These are phyloP conservation scores for Antrozous pallidus DNA, from an alignment of 2,797 vertebrate species.

Conservation along the genomic window DNA sequence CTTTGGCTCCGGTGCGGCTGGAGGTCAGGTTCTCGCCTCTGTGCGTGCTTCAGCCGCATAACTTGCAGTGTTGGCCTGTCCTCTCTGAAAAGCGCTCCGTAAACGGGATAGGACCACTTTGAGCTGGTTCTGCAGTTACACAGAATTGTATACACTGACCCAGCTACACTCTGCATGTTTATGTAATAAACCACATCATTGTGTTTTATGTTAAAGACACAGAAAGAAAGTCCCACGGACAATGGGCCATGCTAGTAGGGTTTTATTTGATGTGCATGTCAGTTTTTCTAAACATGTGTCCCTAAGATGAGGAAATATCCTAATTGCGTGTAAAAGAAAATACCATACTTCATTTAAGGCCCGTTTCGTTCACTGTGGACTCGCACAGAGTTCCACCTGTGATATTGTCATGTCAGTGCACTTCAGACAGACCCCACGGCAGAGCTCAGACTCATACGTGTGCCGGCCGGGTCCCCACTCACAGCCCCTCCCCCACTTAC, in stretches of 20 bases:
- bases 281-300: not conserved
- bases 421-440: not conserved
- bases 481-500: not conserved
- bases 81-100: not conserved
- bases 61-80: not conserved
- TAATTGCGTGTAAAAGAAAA: not conserved
- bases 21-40: not conserved
- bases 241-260: not conserved
- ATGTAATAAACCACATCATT: not conserved
- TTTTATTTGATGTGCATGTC: not conserved
- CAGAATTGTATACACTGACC: not conserved
- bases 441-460: not conserved
- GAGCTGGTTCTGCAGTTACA: not conserved
- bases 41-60: not conserved
- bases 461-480: rapidly evolving
- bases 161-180: not conserved
- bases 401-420: not conserved
- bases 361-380: not conserved
- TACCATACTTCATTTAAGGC: not conserved
- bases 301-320: not conserved
- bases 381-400: not conserved
- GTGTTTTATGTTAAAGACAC: not conserved
- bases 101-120: not conserved
- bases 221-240: not conserved
- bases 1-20: not conserved